phyloP scores from a whole-genome alignment of 2,797 vertebrate species.

The Pitangus sulphuratus region DNA sequence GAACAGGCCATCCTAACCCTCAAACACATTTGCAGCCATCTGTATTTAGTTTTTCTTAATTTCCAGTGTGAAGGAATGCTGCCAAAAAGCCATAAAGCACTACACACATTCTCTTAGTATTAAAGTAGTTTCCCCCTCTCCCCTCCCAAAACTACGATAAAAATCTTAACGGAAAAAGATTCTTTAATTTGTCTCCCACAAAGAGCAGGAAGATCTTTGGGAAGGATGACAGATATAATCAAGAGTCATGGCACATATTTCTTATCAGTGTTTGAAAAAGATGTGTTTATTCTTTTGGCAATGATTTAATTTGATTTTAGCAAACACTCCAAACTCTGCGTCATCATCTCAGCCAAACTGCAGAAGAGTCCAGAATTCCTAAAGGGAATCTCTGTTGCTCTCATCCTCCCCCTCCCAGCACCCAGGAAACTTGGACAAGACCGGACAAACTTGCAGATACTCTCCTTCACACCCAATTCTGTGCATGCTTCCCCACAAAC shows the following conservation, averaged over 20 bases:
- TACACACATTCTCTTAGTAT: background rate
- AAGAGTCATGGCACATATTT: background rate
- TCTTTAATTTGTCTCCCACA: conserved; percentile 5
- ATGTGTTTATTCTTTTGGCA: conserved; percentile 12
- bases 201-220: conserved; percentile 19
- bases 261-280: conserved; percentile 39
- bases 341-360: background rate
- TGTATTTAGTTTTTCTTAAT: background rate
- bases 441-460: background rate
- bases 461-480: background rate
- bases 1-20: background rate
- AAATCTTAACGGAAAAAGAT: conserved; percentile 32
- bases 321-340: background rate
- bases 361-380: background rate
- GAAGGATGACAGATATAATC: background rate
- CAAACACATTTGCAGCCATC: background rate
- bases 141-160: background rate
- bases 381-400: background rate
- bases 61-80: background rate
- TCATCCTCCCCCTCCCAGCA: background rate
- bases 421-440: background rate
- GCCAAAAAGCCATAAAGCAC: background rate
- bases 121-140: background rate
- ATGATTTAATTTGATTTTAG: conserved; percentile 26
- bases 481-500: background rate